Percentiles rank a stretch among this genome's conserved stretches.
Evolutionary conservation across 1,140 invertebrate genomes (phyloP).

Genomic region (Bombus balteatus): DNA sequence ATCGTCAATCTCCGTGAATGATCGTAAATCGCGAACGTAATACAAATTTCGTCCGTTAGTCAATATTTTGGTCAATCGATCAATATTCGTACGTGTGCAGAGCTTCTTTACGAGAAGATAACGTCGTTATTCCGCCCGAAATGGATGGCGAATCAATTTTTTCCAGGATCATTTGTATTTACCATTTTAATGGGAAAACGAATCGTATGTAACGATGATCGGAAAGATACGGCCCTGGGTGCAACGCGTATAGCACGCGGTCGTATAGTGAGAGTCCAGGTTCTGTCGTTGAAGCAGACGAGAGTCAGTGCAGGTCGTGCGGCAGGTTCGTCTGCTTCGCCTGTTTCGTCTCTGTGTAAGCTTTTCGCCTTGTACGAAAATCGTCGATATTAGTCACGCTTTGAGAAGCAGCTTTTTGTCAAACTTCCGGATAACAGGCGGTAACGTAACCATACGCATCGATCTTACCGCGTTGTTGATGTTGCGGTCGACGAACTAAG

Average conservation of each 20-base stretch:
- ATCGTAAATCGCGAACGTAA: background rate
- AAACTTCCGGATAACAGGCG: background rate
- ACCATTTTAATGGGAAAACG: background rate
- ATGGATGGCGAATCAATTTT: too few species aligned
- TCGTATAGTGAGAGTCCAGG: slow-evolving; percentile 38
- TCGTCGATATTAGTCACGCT: background rate
- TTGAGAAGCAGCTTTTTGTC: background rate
- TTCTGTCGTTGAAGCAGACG: slow-evolving; percentile 32
- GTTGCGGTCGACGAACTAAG: background rate
- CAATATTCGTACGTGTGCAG: background rate
- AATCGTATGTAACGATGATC: background rate
- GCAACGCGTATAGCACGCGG: slow-evolving; percentile 42
- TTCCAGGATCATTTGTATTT: too few species aligned
- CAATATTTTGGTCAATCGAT: background rate
- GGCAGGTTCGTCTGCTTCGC: slow-evolving; percentile 39
- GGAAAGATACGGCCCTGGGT: slow-evolving; percentile 10
- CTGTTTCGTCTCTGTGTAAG: slow-evolving; percentile 23
- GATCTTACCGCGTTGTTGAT: slow-evolving; percentile 2
- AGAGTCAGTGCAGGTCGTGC: slow-evolving; percentile 40
- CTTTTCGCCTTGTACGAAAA: background rate
- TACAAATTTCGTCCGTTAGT: too few species aligned
- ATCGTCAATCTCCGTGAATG: background rate
- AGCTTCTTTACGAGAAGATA: background rate
- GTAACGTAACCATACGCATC: background rate
- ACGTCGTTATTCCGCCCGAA: too few species aligned